Conservation (phyloP, 2,888 invertebrate genomes). For the Sesia apiformis region DNA sequence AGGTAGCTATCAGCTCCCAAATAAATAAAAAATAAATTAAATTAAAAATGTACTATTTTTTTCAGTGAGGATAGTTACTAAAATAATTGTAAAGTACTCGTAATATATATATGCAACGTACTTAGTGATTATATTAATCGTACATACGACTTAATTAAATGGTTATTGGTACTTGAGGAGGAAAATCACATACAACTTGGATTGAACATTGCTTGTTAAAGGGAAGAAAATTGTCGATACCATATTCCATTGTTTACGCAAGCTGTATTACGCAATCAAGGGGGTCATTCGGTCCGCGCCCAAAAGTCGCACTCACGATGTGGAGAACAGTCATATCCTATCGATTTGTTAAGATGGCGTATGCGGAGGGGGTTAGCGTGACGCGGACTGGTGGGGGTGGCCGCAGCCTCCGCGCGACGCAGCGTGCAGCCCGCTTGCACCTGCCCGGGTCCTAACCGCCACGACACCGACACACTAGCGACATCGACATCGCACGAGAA, state of each 20-base stretch:
- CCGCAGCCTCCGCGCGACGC: slow-evolving; percentile 62
- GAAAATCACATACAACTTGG: no score
- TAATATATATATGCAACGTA: no score
- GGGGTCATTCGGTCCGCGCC: slow-evolving; percentile 66
- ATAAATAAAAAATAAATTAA: no score
- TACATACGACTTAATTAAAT: no score
- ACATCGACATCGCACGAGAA: slow-evolving; percentile 20
- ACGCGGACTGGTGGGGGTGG: slow-evolving; percentile 34
- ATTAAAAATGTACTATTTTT: no score
- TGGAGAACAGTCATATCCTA: slow-evolving; percentile 76
- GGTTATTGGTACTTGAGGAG: no score
- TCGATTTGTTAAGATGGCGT: slow-evolving; percentile 76
- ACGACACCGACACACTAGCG: slow-evolving; percentile 36
- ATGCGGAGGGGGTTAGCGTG: slow-evolving; percentile 37
- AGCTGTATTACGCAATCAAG: slow-evolving; percentile 54
- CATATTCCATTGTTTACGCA: slow-evolving; percentile 31
- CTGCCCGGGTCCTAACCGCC: slow-evolving; percentile 52
- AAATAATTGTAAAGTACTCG: no score
- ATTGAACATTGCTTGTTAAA: no score
- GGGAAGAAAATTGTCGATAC: background rate
- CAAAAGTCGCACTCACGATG: slow-evolving; percentile 69
- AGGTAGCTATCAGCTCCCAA: no score
- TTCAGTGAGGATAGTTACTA: no score
- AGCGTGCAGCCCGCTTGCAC: slow-evolving; percentile 68
- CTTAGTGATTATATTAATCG: no score